Percentiles rank a stretch among this genome's conserved stretches.
These are phyloP conservation scores for Cacoxenus indagator DNA, from an alignment of 2,888 invertebrate species.

Conservation along the genomic window DNA sequence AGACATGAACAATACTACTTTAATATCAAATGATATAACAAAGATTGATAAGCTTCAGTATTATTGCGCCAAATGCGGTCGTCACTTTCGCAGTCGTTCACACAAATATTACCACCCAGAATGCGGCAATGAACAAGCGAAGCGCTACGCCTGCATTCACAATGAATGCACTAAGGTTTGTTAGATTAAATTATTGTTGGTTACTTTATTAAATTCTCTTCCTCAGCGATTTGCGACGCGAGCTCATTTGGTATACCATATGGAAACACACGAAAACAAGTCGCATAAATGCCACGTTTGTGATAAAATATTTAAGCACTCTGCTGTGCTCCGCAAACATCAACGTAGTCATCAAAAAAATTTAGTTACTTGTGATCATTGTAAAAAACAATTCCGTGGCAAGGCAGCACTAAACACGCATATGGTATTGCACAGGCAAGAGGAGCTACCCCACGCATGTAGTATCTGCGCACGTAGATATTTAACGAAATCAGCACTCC, in stretches of 20 bases:
- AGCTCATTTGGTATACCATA: constrained; percentile 82
- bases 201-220: neutral
- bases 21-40: constrained; percentile 39
- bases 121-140: constrained; percentile 73
- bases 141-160: constrained; percentile 72
- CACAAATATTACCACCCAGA: constrained; percentile 78
- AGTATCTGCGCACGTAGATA: constrained; percentile 73
- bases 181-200: neutral
- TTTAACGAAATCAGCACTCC: constrained; percentile 78
- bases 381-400: constrained; percentile 76
- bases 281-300: constrained; percentile 70
- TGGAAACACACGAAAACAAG: constrained; percentile 73
- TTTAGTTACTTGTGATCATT: constrained; percentile 73
- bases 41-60: constrained; percentile 64
- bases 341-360: constrained; percentile 75
- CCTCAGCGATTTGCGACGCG: constrained; percentile 77
- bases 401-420: constrained; percentile 76
- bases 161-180: constrained; percentile 62
- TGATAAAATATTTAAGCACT: constrained; percentile 78
- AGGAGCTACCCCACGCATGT: constrained; percentile 75
- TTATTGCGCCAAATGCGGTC: constrained; percentile 77
- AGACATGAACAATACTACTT: neutral
- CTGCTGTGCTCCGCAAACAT: constrained; percentile 80
- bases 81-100: constrained; percentile 78
- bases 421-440: constrained; percentile 76